Evolutionary conservation across 2,113 vertebrate species (phyloP).

Genomic region (Myotis lucifugus): DNA sequence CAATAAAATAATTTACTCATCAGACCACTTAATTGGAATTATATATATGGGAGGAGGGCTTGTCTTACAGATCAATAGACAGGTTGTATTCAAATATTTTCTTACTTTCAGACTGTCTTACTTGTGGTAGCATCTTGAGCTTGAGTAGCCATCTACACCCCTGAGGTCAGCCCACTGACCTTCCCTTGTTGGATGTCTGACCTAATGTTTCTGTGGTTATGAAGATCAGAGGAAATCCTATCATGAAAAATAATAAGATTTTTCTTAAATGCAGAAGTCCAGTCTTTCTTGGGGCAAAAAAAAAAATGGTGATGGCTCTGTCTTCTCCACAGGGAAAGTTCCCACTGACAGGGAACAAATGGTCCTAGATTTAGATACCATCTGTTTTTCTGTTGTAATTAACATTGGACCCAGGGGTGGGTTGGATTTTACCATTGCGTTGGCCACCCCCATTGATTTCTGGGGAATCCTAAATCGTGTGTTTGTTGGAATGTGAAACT

Average conservation of each 20-base stretch:
- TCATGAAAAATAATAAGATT: constrained; percentile 66
- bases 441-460: constrained; percentile 39
- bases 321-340: constrained; percentile 44
- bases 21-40: constrained; percentile 23
- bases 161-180: constrained; percentile 27
- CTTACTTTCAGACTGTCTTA: constrained; percentile 49
- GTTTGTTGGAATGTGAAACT: constrained; percentile 63
- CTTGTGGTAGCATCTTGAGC: constrained; percentile 24
- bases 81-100: constrained; percentile 3
- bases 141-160: not conserved
- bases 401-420: constrained; percentile 27
- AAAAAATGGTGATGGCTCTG: constrained; percentile 42
- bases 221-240: constrained; percentile 69
- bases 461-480: constrained; percentile 60
- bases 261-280: constrained; percentile 55
- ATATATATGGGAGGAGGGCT: not conserved
- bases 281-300: constrained; percentile 53
- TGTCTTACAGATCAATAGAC: not conserved
- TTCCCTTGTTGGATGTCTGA: constrained; percentile 40
- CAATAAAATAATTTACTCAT: constrained; percentile 21
- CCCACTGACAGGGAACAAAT: constrained; percentile 69
- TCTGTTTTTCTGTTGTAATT: constrained; percentile 72
- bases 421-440: constrained; percentile 40
- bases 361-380: constrained; percentile 57
- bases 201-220: constrained; percentile 60